A percentile compares a stretch with the other conserved stretches of the same genome.
These are phyloP conservation scores for Gymnarchus niloticus DNA, from an alignment of 2,113 vertebrate genomes.

Conservation along the genomic window DNA sequence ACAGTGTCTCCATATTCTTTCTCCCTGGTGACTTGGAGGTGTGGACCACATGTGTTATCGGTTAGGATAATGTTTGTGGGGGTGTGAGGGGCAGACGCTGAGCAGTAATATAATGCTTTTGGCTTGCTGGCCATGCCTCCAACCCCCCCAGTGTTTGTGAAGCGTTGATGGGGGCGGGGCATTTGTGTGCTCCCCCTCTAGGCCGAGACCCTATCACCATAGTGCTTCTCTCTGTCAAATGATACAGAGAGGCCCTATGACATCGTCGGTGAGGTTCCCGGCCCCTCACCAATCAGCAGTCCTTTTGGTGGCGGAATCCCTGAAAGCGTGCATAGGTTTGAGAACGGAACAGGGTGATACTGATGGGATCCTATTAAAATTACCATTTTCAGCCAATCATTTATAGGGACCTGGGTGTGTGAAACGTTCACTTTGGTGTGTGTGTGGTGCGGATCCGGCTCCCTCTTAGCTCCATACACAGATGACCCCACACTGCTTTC, in stretches of 20 bases:
- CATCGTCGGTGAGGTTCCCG: no score
- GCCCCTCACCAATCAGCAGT: no score
- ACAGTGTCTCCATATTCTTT: neutral
- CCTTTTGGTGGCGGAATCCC: no score
- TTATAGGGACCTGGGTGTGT: no score
- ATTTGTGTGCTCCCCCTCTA: no score
- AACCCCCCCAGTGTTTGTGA: no score
- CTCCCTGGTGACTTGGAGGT: neutral
- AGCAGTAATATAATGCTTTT: neutral
- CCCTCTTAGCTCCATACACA: neutral
- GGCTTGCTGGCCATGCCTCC: neutral
- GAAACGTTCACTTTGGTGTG: neutral
- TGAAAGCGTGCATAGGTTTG: no score
- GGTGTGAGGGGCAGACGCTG: neutral
- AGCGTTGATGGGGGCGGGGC: no score
- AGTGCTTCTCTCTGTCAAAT: neutral
- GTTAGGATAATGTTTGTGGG: neutral
- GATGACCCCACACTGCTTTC: neutral
- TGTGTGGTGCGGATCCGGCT: neutral
- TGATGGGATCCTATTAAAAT: no score
- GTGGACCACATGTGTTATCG: constrained; percentile 6
- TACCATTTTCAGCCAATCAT: no score
- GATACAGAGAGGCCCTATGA: no score
- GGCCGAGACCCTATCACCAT: neutral
- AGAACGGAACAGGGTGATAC: no score